Percentiles rank a stretch among this genome's conserved stretches.
These are phyloP conservation scores for Mythimna pallens DNA, from an alignment of 2,888 invertebrate genomes.

Conservation along the genomic window DNA sequence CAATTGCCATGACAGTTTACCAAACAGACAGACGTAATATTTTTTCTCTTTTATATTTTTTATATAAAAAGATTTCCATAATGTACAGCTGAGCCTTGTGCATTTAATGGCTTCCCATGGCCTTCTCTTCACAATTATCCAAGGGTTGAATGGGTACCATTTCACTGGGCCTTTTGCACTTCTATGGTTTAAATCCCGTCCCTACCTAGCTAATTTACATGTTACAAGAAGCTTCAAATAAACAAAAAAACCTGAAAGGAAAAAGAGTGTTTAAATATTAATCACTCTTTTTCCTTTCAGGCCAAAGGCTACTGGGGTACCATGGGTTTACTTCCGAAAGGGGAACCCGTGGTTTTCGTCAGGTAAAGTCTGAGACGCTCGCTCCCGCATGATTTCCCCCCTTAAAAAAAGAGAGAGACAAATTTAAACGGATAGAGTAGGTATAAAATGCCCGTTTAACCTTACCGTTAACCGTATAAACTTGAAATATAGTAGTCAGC, in stretches of 20 bases:
- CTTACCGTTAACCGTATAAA: not conserved
- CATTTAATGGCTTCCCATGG: slow-evolving; percentile 27
- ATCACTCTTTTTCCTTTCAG: too few relatives aligned
- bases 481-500: slow-evolving; percentile 13
- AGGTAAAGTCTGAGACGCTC: too few relatives aligned
- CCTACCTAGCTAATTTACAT: not conserved
- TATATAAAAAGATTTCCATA: slow-evolving; percentile 9
- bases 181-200: not conserved
- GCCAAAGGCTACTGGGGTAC: too few relatives aligned
- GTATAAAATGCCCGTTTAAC: not conserved
- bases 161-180: not conserved
- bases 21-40: not conserved
- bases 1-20: not conserved
- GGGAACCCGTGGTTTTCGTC: too few relatives aligned
- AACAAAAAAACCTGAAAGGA: too few relatives aligned
- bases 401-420: too few relatives aligned
- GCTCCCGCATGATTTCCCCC: too few relatives aligned
- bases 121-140: slow-evolving; percentile 24
- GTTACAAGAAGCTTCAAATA: not conserved
- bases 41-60: slow-evolving; percentile 19
- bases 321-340: too few relatives aligned
- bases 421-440: too few relatives aligned
- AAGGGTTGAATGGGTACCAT: slow-evolving; percentile 29
- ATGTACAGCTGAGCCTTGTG: slow-evolving; percentile 23
- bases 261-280: not conserved